phyloP scores from a whole-genome alignment of 2,888 invertebrate genomes.

The Terebella lapidaria region DNA sequence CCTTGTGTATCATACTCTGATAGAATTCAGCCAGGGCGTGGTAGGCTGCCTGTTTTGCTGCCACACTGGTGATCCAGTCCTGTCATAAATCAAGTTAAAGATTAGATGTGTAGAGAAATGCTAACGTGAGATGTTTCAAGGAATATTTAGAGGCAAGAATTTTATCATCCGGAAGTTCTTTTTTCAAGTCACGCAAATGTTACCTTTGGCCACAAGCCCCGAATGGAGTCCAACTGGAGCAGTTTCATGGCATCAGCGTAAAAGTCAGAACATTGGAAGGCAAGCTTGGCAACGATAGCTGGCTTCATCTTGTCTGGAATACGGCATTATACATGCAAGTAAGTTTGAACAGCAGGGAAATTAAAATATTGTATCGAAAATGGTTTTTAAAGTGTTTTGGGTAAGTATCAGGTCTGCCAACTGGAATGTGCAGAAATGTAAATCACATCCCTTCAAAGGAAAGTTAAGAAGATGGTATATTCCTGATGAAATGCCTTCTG shows the following conservation, averaged over 20 bases:
- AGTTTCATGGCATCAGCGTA: slow-evolving; percentile 85
- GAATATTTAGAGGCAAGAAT: neutral
- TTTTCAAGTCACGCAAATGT: too few relatives aligned
- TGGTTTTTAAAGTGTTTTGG: too few relatives aligned
- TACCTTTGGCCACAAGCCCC: slow-evolving; percentile 84
- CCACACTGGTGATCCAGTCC: slow-evolving; percentile 61
- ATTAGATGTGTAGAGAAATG: neutral
- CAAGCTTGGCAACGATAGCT: slow-evolving; percentile 82
- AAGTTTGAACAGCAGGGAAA: too few relatives aligned
- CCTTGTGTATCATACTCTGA: slow-evolving; percentile 78
- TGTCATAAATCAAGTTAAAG: slow-evolving; percentile 50
- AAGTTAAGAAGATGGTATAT: too few relatives aligned
- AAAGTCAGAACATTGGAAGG: slow-evolving; percentile 86
- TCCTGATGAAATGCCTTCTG: too few relatives aligned
- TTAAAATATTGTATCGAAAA: too few relatives aligned
- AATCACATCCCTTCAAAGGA: too few relatives aligned
- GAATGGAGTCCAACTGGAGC: slow-evolving; percentile 77
- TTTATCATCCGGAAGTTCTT: too few relatives aligned
- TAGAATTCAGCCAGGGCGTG: slow-evolving; percentile 84
- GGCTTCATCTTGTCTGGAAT: slow-evolving; percentile 89
- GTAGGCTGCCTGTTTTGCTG: slow-evolving; percentile 82
- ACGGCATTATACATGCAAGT: too few relatives aligned
- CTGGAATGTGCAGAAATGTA: too few relatives aligned
- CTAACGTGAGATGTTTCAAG: neutral
- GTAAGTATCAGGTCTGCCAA: too few relatives aligned